These are phyloP conservation scores for Clamator glandarius DNA, from an alignment of 2,797 vertebrate species.

Conservation along the genomic window DNA sequence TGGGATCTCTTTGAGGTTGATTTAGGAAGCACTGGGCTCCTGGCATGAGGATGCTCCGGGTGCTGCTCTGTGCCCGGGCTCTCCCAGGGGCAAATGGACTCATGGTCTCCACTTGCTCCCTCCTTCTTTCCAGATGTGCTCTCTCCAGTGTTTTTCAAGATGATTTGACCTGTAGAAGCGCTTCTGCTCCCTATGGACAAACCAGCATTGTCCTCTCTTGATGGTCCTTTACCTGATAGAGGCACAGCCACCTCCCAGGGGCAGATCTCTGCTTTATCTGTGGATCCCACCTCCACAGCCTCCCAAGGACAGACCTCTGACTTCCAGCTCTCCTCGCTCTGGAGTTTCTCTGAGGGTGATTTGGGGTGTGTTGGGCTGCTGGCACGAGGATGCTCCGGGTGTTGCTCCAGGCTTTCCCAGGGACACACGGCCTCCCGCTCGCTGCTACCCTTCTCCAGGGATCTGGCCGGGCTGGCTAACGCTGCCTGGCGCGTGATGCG, in stretches of 20 bases:
- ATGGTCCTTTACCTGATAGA: not conserved
- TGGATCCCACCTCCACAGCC: not conserved
- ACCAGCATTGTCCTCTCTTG: too few relatives aligned
- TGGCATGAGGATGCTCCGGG: not conserved
- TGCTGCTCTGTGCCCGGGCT: not conserved
- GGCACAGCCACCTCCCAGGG: constrained; percentile 69
- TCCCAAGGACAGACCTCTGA: constrained; percentile 21
- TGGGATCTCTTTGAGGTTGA: not conserved
- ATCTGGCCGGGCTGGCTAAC: not conserved
- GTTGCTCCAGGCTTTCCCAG: not conserved
- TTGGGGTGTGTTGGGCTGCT: not conserved
- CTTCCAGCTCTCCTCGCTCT: not conserved
- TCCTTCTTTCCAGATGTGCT: too few relatives aligned
- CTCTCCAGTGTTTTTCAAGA: not conserved
- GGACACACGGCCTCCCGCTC: not conserved
- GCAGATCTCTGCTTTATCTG: constrained; percentile 67
- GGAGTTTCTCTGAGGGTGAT: not conserved
- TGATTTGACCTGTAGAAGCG: too few relatives aligned
- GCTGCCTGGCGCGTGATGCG: not conserved
- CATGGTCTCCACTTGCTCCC: too few relatives aligned
- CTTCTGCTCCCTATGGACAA: too few relatives aligned
- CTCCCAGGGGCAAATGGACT: not conserved
- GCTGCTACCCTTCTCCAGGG: not conserved
- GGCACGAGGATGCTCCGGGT: not conserved
- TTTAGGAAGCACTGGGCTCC: not conserved